Conservation (phyloP, 2,113 vertebrate genomes). For the Bubo bubo region DNA sequence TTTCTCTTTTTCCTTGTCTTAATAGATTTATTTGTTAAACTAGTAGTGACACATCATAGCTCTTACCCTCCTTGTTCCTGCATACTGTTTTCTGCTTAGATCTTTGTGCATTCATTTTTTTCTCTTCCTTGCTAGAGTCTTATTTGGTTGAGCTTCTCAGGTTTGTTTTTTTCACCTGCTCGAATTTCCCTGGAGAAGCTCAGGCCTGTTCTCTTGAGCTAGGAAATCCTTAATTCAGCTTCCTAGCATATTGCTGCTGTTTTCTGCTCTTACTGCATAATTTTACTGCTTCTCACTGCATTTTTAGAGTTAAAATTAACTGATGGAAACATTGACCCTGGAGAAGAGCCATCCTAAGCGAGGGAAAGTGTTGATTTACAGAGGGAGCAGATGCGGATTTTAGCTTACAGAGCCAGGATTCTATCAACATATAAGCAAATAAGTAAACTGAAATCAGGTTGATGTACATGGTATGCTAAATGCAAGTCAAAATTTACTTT, state of each 20-base stretch:
- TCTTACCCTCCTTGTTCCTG: neutral
- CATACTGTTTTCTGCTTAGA: neutral
- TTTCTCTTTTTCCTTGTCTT: neutral
- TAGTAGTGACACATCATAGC: neutral
- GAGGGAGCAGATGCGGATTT: neutral
- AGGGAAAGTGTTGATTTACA: neutral
- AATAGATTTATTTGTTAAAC: neutral
- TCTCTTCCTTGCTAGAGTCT: neutral
- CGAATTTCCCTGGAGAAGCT: neutral
- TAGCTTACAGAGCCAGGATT: neutral
- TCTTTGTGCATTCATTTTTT: neutral
- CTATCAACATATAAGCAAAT: neutral
- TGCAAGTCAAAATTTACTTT: neutral
- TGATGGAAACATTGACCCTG: neutral
- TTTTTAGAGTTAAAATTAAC: neutral
- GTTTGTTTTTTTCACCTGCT: neutral
- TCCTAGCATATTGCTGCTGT: neutral
- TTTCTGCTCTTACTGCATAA: neutral
- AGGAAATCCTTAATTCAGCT: neutral
- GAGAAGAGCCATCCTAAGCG: neutral
- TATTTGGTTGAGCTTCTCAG: neutral
- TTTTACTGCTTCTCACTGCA: neutral
- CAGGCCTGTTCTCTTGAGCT: neutral
- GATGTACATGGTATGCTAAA: neutral
- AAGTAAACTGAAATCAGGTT: neutral